Base-by-base conservation (phyloP, 2,888 invertebrate genomes). In the Hydroisotoma schaefferi region DNA sequence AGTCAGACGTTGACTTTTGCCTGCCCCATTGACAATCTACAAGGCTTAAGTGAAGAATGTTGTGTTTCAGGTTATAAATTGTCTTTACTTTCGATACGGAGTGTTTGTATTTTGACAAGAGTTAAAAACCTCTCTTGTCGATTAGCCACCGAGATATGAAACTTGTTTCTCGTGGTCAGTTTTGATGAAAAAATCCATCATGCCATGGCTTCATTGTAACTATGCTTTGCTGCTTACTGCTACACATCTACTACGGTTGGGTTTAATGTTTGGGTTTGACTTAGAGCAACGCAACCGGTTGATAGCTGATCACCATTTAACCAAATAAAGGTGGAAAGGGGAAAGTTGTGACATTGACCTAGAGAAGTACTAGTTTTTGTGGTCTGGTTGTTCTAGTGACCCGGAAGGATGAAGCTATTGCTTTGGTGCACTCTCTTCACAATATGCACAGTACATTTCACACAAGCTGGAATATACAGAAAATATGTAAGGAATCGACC, bases 291-390 rank as follows among this genome's bases (percentile, higher is more conserved):
- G 5, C 20, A 20, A 4, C 40, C 15, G 40, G 3, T 3, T 46
- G 43, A 23, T 10, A 33, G 33, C 8, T 33, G 46, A 23, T 46
- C 18, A 12, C 25, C 46, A 46, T 46, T 25, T 46, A 25, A 46
- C 23, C 12, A 46, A 10, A 22, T 46, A 20, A 46, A 46, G 46
- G 55, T 58, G 55, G 46, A 47, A 59, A 61, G 58, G 66, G 63
- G 70, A 71, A 68, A 67, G 68, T 63, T 68, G 64, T 68, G 71
- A 71, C 69, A 71, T 71, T 71, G 69, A 71, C 71, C 71, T 65
- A 67, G 57, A 62, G 68, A 68, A 68, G 63, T 60, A 69, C 69
- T 62, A 68, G 69, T 69, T 69, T 70, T 63, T 71, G 63, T 69
- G 63, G 61, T 69, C 69, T 71, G 55, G 58, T 63, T 69, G 69